Evolutionary conservation across 2,113 vertebrate genomes (phyloP).

Genomic region (Pantherophis guttatus): DNA sequence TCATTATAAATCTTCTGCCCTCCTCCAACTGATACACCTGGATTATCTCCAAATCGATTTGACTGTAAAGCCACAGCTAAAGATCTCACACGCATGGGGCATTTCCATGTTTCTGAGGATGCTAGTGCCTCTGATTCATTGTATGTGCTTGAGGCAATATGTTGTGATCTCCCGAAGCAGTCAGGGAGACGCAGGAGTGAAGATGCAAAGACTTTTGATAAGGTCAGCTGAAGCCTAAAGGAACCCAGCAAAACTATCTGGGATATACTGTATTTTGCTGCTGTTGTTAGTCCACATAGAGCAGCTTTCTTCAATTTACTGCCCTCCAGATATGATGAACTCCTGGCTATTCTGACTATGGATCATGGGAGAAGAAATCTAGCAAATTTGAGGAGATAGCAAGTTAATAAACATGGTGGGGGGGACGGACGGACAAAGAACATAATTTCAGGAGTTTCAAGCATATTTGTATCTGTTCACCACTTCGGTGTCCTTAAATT

Average conservation of each 20-base stretch:
- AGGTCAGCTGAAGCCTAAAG: constrained; percentile 62
- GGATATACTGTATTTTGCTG: constrained; percentile 24
- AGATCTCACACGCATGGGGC: background rate
- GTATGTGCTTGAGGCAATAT: constrained; percentile 33
- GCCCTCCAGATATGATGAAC: background rate
- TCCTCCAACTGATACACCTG: background rate
- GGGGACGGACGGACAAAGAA: background rate
- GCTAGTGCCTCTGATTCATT: constrained; percentile 48
- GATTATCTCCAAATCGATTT: background rate
- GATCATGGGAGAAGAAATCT: background rate
- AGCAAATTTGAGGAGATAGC: background rate
- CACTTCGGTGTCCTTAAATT: background rate
- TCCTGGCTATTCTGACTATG: background rate
- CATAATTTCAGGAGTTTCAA: background rate
- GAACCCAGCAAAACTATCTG: constrained; percentile 42
- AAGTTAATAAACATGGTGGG: background rate
- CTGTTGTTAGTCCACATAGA: background rate
- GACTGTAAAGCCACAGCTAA: background rate
- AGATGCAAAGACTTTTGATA: constrained; percentile 48
- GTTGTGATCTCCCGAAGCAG: constrained; percentile 15
- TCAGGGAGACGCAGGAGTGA: constrained; percentile 18
- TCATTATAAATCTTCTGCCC: background rate
- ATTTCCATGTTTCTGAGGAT: background rate
- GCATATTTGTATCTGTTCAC: background rate
- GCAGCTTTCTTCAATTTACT: background rate